phyloP scores from a whole-genome alignment of 2,797 vertebrate species.

The Poecilia wingei region DNA sequence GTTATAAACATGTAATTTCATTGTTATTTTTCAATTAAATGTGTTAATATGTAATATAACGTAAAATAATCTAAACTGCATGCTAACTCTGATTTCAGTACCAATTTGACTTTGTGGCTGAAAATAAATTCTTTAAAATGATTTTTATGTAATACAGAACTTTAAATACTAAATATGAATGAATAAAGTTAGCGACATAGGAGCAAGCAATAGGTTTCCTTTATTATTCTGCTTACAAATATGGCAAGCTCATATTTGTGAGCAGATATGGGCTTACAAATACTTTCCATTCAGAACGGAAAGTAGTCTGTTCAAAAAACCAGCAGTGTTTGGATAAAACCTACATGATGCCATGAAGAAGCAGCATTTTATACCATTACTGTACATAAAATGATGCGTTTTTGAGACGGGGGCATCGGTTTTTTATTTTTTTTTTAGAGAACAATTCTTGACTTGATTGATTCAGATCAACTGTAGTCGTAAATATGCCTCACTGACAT shows the following conservation, averaged over 20 bases:
- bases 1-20: neutral
- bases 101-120: neutral
- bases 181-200: neutral
- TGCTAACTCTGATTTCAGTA: neutral
- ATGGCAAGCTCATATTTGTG: neutral
- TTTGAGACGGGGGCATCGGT: neutral
- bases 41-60: neutral
- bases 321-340: neutral
- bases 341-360: neutral
- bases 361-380: neutral
- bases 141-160: neutral
- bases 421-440: neutral
- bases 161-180: neutral
- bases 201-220: neutral
- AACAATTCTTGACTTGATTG: neutral
- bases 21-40: neutral
- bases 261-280: no score
- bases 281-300: no score
- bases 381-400: neutral
- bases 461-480: neutral
- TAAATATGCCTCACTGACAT: slow-evolving; percentile 3
- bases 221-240: neutral
- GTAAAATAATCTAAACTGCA: neutral
- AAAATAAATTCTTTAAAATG: neutral
- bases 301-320: neutral